Evolutionary conservation across 2,797 vertebrate species (phyloP).

Genomic region (Gymnodraco acuticeps): DNA sequence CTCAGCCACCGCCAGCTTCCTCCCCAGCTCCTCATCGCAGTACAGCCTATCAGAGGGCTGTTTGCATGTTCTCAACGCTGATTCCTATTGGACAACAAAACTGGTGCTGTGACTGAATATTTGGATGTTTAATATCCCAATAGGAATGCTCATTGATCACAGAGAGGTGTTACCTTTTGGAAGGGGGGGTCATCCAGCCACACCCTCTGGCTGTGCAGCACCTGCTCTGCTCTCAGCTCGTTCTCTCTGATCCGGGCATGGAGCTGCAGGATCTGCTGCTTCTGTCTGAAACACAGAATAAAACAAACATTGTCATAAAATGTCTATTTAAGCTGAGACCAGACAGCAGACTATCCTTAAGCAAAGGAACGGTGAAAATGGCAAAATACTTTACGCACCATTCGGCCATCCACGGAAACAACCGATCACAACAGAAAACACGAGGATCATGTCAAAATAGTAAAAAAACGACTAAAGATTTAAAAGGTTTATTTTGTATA

Average conservation of each 20-base stretch:
- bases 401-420: no score
- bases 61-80: slow-evolving; percentile 54
- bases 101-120: background rate
- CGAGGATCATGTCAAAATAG: no score
- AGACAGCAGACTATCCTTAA: no score
- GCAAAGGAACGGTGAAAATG: no score
- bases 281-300: slow-evolving; percentile 87
- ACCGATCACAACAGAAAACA: no score
- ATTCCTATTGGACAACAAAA: slow-evolving; percentile 51
- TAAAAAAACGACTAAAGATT: no score
- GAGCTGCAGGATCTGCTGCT: slow-evolving; percentile 93
- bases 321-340: background rate
- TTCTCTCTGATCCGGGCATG: slow-evolving; percentile 93
- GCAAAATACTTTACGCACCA: no score
- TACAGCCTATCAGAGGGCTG: slow-evolving; percentile 77
- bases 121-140: background rate
- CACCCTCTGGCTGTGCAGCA: slow-evolving; percentile 87
- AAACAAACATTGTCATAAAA: background rate
- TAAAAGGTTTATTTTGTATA: no score
- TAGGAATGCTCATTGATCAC: background rate
- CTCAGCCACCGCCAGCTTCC: slow-evolving; percentile 87
- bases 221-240: slow-evolving; percentile 91
- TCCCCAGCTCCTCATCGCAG: slow-evolving; percentile 86
- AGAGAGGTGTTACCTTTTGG: slow-evolving; percentile 83
- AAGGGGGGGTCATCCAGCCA: slow-evolving; percentile 86